Base-by-base conservation (phyloP, 2,888 invertebrate species). In the Epinotia demarniana region DNA sequence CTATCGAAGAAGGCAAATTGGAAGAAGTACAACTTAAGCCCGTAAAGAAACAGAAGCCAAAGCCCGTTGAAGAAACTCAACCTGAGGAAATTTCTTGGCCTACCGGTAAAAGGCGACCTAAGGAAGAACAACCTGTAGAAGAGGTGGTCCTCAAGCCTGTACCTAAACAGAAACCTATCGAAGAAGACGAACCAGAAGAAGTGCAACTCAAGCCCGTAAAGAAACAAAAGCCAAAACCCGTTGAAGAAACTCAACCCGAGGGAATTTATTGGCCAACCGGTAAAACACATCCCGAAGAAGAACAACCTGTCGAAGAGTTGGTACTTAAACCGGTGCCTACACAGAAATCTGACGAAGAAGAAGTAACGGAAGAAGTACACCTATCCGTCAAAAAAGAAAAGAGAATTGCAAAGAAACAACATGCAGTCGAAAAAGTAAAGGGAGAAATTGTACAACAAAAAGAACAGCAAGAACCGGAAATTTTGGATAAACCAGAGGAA, bases 161-260 rank as follows among this genome's bases (percentile, higher is more conserved):
- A 77, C 89, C 79, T 78, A 93, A 84, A 78, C 80, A 78, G 12
- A 82, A 78, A 33, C 67, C 18, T 16, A 62, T 72, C 2, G 82
- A 86, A 68, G 87, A 90, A 75, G 89, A 91, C 78, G 89, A 92
- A 77, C 82, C 87, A 0, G 92, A 93, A 81, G 93, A 95, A 75
- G 79, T 84, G 0, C 74, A 79, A 6, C 77, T 81, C 0, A 81
- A 79, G 79, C 85, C 82, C 69, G 69, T 81, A 0, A 84, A 81
- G 12, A 83, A 83, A 73, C 83, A 70, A 18, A 71, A 77, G 53
- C 73, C 79, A 16, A 72, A 77, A 57, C 75, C 79, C 18, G 77
- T 81, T 49, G 84, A 92, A 84, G 91, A 89, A 83, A 70, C 87
- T 81, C 72, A 89, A 82, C 78, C 87, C 3, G 89, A 92, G 76